Conservation (phyloP, 2,888 invertebrate genomes). For the Cerastis leucographa region DNA sequence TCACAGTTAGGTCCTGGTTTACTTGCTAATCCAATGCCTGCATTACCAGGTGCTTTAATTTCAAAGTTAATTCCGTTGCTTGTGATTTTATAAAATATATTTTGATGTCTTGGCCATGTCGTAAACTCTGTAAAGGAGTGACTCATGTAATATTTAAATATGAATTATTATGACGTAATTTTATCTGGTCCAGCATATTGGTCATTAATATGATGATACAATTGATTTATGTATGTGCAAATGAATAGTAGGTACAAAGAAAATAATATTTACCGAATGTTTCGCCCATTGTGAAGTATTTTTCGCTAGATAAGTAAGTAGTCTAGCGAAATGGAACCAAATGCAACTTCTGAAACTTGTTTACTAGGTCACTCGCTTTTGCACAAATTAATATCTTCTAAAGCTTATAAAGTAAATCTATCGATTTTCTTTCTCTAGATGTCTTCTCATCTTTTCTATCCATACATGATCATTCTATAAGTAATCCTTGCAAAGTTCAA, state of each 20-base stretch:
- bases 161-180: slow-evolving; percentile 35
- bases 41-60: slow-evolving; percentile 73
- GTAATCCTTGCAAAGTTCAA: no score
- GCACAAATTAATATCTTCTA: background rate
- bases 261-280: slow-evolving; percentile 49
- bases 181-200: background rate
- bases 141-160: slow-evolving; percentile 31
- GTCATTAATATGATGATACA: background rate
- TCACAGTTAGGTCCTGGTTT: slow-evolving; percentile 67
- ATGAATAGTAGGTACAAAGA: background rate
- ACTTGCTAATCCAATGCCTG: slow-evolving; percentile 74
- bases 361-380: background rate
- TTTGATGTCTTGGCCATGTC: slow-evolving; percentile 72
- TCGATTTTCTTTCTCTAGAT: background rate
- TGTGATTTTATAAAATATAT: slow-evolving; percentile 75
- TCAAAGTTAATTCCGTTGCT: slow-evolving; percentile 77
- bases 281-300: slow-evolving; percentile 54
- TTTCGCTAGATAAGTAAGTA: background rate
- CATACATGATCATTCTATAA: no score
- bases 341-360: background rate
- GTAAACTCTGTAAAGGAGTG: slow-evolving; percentile 74
- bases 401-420: background rate
- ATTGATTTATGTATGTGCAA: background rate
- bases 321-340: background rate
- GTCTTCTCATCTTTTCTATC: no score